These are phyloP conservation scores for Aphelenchoides avenae DNA, from an alignment of 1,140 invertebrate genomes.

Conservation along the genomic window DNA sequence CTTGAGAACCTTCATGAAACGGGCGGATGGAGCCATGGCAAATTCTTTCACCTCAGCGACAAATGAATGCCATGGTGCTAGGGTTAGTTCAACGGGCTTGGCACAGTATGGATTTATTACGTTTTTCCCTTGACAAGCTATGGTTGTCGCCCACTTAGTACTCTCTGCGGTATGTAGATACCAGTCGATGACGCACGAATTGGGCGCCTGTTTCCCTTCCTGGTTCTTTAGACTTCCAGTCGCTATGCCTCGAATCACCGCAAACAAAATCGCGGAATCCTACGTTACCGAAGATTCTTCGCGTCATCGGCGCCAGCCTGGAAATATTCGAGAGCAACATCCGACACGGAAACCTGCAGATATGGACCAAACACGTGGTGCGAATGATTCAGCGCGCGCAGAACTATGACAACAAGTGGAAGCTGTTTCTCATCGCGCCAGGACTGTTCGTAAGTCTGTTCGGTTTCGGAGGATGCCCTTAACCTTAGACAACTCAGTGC, in stretches of 20 bases:
- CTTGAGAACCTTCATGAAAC: too few species aligned
- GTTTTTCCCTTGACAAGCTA: too few species aligned
- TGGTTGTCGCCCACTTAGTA: too few species aligned
- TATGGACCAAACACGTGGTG: slow-evolving; percentile 23
- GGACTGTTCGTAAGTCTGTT: slow-evolving; percentile 37
- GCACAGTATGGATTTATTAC: too few species aligned
- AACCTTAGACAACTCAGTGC: too few species aligned
- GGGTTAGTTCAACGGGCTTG: too few species aligned
- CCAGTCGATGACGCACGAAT: too few species aligned
- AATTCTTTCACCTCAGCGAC: too few species aligned
- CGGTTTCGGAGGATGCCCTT: too few species aligned
- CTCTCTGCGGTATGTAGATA: too few species aligned
- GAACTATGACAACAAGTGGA: slow-evolving; percentile 20
- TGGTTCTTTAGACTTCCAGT: slow-evolving; percentile 12
- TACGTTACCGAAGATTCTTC: slow-evolving; percentile 21
- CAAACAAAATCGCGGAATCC: slow-evolving; percentile 32
- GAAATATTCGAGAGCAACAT: slow-evolving; percentile 29
- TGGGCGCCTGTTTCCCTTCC: neutral
- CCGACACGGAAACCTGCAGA: slow-evolving; percentile 5
- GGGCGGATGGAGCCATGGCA: too few species aligned
- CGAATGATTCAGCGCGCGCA: slow-evolving; percentile 9
- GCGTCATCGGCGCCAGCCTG: slow-evolving; percentile 22
- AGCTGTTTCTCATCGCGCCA: slow-evolving; percentile 21
- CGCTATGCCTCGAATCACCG: slow-evolving; percentile 18
- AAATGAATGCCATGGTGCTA: too few species aligned